Evolutionary conservation across 1,140 invertebrate genomes (phyloP), one percentile per base, ranked within the genome.

Genomic region (Eciton burchellii): DNA sequence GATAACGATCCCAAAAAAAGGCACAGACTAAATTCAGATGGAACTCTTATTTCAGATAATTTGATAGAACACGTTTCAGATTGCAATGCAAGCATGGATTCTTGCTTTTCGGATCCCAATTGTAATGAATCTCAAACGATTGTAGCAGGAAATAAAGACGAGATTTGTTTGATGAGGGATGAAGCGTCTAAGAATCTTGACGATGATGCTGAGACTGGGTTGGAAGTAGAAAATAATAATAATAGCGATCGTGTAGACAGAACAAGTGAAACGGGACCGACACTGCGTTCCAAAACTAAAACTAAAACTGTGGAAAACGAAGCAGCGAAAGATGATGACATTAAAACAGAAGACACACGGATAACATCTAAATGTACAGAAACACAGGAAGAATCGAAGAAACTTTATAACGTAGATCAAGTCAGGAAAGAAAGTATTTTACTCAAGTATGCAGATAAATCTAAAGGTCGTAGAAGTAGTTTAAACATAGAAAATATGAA

Each of bases 11-110:
- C 90, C 24, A 95, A 94, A 83, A 95, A 95, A 79, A 83, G 94
- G 24, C 94, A 94, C 87, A 92, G 95, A 87, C 91, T 95, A 47
- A 94, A 95, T 76, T 96, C 95, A 3, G 95, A 95, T 84, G 95
- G 89, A 90, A 94, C 89, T 92, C 93, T 52, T 94, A 94, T 90
- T 94, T 95, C 85, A 92, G 95, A 72, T 45, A 95, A 95, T 91
- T 93, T 93, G 73, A 94, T 94, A 54, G 95, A 94, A 41, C 93
- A 95, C 88, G 90, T 93, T 81, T 95, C 94, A 9, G 95, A 96
- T 84, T 84, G 82, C 9, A 91, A 89, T 47, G 52, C 77, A 5
- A 91, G 92, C 26, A 95, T 95, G 4, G 96, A 96, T 88, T 93
- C 95, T 76, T 96, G 95, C 86, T 94, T 95, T 74, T 95, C 94